Evolutionary conservation across 2,888 invertebrate species (phyloP).

Genomic region (Caradrina clavipalpis): DNA sequence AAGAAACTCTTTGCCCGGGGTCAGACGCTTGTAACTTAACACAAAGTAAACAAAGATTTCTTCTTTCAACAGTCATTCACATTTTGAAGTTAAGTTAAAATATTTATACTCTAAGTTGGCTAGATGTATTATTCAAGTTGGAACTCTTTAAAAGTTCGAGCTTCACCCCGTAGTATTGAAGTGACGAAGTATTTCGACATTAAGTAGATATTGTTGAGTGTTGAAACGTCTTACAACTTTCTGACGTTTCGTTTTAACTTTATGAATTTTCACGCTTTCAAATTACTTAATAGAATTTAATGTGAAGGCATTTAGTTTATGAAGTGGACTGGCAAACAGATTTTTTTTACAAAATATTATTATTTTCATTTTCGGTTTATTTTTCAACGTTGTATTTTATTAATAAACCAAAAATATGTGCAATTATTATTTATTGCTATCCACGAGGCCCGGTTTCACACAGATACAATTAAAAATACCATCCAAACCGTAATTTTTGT

Average conservation of each 20-base stretch:
- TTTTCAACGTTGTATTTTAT: too few species aligned
- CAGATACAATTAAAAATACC: too few species aligned
- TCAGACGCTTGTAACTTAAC: too few species aligned
- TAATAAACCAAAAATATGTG: too few species aligned
- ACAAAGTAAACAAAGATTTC: too few species aligned
- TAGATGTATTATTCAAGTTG: conserved; percentile 39
- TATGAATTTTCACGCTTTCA: conserved; percentile 6
- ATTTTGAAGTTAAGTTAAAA: conserved; percentile 39
- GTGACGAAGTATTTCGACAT: conserved; percentile 51
- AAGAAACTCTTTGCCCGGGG: too few species aligned
- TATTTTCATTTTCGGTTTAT: too few species aligned
- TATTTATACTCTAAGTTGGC: conserved; percentile 45
- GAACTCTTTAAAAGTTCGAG: conserved; percentile 47
- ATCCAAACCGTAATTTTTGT: too few species aligned
- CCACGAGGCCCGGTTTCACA: too few species aligned
- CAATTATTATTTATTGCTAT: too few species aligned
- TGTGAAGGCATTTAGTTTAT: not conserved
- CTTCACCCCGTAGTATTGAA: conserved; percentile 30
- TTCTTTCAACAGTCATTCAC: conserved; percentile 9
- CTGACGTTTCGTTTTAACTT: conserved; percentile 13
- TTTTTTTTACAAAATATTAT: too few species aligned
- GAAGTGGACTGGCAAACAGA: not conserved
- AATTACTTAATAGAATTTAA: not conserved
- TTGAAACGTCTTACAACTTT: conserved; percentile 43
- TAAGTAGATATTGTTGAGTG: conserved; percentile 40